Base-by-base conservation (phyloP, 2,888 invertebrate genomes). In the Harmothoe impar region DNA sequence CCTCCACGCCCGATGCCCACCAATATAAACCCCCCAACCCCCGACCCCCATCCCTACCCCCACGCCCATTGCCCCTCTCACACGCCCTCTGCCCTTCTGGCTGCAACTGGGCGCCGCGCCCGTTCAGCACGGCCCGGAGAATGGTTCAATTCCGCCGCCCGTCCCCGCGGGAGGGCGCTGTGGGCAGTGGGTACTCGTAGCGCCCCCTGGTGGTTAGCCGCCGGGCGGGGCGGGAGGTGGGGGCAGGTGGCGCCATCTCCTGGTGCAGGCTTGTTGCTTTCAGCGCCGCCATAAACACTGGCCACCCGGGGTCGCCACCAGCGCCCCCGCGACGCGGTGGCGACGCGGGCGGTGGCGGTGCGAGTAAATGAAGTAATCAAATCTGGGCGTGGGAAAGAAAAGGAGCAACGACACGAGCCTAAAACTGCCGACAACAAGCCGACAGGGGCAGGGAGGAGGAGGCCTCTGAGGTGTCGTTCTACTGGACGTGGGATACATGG, bases 281-380 rank as follows among this genome's bases (percentile, higher is more conserved):
- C 81, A 43, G 81, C 81, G 43, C 43, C 0, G 23, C 3, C 81
- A 20, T 81, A 81, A 81, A 81, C 81, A 72, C 72, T 15, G 15
- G 29, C 25, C 31, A 25, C 72, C 29, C 20, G 72, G 72, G 72
- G 25, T 72, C 29, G 72, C n/a, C 62, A n/a, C 23, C 62, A n/a
- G 23, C 62, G 62, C 62, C 62, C n/a, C n/a, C 5, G 62, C n/a
- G 62, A 43, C 43, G n/a, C 10, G 3, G 62, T 62, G 20, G 62
- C 62, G 62, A 20, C n/a, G 62, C 62, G n/a, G 62, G 62, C 62
- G n/a, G 62, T 62, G 62, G 62, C n/a, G 62, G 62, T 62, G 72
- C 29, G 35, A 43, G 81, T 43, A 81, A 81, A 81, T 81, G 81
- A 81, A 81, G 81, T 81, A 81, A 81, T 81, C 35, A 81, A 81